Evolutionary conservation across 2,888 invertebrate genomes (phyloP).

Genomic region (Gasteruption jaculator): DNA sequence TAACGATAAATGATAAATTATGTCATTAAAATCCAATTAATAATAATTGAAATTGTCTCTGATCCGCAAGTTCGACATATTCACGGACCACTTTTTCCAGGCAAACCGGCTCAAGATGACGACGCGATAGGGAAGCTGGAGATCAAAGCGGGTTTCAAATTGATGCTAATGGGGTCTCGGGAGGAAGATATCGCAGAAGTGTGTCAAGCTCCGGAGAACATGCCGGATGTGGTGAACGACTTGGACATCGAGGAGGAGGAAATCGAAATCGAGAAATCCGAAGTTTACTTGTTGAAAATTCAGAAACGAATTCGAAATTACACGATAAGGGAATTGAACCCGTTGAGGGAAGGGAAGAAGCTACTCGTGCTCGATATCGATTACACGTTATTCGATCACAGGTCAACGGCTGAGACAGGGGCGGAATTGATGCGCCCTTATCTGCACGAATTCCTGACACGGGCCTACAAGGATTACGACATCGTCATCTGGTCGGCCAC

Average conservation of each 20-base stretch:
- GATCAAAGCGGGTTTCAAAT: slow-evolving; percentile 81
- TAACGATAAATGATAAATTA: too few relatives aligned
- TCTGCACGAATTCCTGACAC: slow-evolving; percentile 87
- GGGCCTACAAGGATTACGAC: slow-evolving; percentile 86
- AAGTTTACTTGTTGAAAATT: slow-evolving; percentile 73
- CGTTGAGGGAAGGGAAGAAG: slow-evolving; percentile 80
- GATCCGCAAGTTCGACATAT: background rate
- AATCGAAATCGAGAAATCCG: slow-evolving; percentile 63
- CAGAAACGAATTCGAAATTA: slow-evolving; percentile 80
- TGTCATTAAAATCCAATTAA: too few relatives aligned
- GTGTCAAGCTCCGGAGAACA: slow-evolving; percentile 71
- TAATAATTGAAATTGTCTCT: slow-evolving; percentile 4
- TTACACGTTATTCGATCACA: slow-evolving; percentile 94
- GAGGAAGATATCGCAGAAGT: slow-evolving; percentile 89
- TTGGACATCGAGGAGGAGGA: slow-evolving; percentile 87
- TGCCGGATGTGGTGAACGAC: slow-evolving; percentile 87
- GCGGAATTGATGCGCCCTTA: slow-evolving; percentile 91
- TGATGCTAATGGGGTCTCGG: slow-evolving; percentile 96
- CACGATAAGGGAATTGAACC: slow-evolving; percentile 75
- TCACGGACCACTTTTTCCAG: too few relatives aligned
- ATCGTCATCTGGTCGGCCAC: slow-evolving; percentile 99
- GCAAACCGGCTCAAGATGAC: slow-evolving; percentile 80
- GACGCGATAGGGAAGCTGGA: slow-evolving; percentile 71
- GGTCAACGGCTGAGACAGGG: slow-evolving; percentile 85
- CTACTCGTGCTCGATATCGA: slow-evolving; percentile 92